Conservation (phyloP, 2,797 vertebrate genomes). For the Toxotes lorentzi region DNA sequence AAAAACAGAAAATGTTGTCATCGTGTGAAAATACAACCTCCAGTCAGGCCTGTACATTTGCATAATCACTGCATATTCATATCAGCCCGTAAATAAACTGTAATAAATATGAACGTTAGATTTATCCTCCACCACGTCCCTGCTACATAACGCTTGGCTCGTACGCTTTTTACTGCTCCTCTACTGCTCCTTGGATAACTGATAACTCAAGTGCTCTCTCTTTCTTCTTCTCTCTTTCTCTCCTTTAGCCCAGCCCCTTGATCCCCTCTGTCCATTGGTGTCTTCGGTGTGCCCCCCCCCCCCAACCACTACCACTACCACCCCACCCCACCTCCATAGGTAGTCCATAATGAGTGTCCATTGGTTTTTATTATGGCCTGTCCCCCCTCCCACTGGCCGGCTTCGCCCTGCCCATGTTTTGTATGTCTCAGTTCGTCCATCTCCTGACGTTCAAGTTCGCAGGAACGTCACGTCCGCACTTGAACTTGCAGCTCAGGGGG, state of each 20-base stretch:
- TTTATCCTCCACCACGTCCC: conserved; percentile 22
- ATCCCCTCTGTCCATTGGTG: conserved; percentile 91
- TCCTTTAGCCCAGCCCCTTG: conserved; percentile 81
- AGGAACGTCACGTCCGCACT: conserved; percentile 99
- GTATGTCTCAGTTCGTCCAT: conserved; percentile 94
- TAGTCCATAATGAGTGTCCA: conserved; percentile 96
- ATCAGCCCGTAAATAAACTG: conserved; percentile 25
- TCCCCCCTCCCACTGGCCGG: conserved; percentile 91
- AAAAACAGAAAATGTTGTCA: not conserved
- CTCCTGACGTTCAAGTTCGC: conserved; percentile 99
- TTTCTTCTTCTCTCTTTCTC: conserved; percentile 60
- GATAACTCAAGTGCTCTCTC: conserved; percentile 27
- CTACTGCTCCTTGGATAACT: conserved; percentile 35
- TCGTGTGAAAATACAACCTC: not conserved
- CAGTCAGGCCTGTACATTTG: conserved; percentile 25
- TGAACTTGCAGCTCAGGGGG: conserved; percentile 99
- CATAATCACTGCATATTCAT: conserved; percentile 54
- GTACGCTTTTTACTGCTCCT: conserved; percentile 35
- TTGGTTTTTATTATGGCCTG: conserved; percentile 91
- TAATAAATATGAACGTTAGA: conserved; percentile 29
- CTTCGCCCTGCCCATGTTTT: conserved; percentile 95
- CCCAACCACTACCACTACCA: conserved; percentile 73
- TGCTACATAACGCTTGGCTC: not conserved
- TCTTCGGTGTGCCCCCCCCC: conserved; percentile 83
- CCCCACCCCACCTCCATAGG: conserved; percentile 87